Percentiles rank a stretch among this genome's conserved stretches.
Evolutionary conservation across 2,797 vertebrate species (phyloP).

Genomic region (Bradypodion ventrale): DNA sequence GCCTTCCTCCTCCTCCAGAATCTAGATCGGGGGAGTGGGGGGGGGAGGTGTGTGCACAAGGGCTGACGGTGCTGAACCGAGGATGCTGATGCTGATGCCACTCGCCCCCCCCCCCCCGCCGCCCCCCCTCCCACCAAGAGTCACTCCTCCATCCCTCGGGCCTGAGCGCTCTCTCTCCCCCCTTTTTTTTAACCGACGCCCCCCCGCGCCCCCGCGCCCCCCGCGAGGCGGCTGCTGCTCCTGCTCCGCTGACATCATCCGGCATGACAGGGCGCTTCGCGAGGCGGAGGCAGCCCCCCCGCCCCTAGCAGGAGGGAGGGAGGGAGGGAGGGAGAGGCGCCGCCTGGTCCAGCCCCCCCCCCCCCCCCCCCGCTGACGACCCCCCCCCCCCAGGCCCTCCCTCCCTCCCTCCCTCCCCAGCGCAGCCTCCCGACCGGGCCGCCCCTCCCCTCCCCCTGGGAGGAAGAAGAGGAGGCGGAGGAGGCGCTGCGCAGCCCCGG

Average conservation of each 20-base stretch:
- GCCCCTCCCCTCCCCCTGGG: neutral
- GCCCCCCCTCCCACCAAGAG: too few species aligned
- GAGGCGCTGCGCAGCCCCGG: slow-evolving; percentile 36
- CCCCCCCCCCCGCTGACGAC: neutral
- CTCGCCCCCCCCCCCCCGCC: too few species aligned
- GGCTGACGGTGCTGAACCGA: too few species aligned
- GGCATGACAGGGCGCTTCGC: slow-evolving; percentile 61
- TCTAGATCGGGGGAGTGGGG: neutral
- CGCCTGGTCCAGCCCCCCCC: neutral
- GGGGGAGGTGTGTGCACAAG: too few species aligned
- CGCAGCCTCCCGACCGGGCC: neutral
- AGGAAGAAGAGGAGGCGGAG: neutral
- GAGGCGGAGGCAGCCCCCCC: slow-evolving; percentile 46
- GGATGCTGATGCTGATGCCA: neutral
- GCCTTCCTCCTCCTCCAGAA: too few species aligned
- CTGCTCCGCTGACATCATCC: slow-evolving; percentile 81
- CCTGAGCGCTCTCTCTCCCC: neutral
- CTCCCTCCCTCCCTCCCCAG: neutral
- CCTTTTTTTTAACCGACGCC: too few species aligned
- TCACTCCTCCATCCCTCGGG: neutral
- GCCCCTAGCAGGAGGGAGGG: too few species aligned
- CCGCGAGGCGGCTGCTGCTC: slow-evolving; percentile 35
- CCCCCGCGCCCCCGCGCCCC: neutral
- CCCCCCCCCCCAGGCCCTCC: neutral
- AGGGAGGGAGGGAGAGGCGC: neutral